A percentile compares a stretch with the other conserved stretches of the same genome.
These are phyloP conservation scores for Capromys pilorides DNA, from an alignment of 2,797 vertebrate genomes.

Conservation along the genomic window DNA sequence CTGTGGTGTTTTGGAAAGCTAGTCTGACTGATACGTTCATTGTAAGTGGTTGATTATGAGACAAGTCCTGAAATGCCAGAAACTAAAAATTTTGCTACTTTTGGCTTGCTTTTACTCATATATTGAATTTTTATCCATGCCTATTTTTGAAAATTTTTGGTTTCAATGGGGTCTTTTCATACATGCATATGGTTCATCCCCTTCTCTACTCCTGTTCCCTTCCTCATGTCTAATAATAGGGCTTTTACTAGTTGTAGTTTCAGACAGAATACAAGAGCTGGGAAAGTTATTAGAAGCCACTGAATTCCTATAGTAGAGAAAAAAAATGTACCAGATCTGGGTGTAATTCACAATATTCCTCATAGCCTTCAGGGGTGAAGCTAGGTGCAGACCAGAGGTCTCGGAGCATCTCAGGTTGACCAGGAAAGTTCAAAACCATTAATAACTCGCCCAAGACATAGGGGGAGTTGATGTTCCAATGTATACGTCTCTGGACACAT, in stretches of 20 bases:
- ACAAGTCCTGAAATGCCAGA: background rate
- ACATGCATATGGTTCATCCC: background rate
- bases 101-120: background rate
- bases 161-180: background rate
- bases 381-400: background rate
- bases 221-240: background rate
- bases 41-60: background rate
- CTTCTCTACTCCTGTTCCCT: background rate
- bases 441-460: background rate
- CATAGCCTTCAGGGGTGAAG: background rate
- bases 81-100: background rate
- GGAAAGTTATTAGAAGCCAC: background rate
- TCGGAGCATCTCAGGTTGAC: background rate
- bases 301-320: background rate
- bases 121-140: background rate
- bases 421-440: background rate
- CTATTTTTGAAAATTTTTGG: background rate
- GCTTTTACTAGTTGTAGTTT: background rate
- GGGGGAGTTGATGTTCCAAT: background rate
- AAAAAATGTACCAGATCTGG: background rate
- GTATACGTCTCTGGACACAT: background rate
- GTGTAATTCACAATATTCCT: background rate
- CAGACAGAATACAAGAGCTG: background rate
- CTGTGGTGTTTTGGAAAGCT: background rate
- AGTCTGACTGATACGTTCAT: background rate